Percentiles rank a stretch among this genome's conserved stretches.
phyloP scores from a whole-genome alignment of 1,140 invertebrate genomes.

The Drosophila burlai region DNA sequence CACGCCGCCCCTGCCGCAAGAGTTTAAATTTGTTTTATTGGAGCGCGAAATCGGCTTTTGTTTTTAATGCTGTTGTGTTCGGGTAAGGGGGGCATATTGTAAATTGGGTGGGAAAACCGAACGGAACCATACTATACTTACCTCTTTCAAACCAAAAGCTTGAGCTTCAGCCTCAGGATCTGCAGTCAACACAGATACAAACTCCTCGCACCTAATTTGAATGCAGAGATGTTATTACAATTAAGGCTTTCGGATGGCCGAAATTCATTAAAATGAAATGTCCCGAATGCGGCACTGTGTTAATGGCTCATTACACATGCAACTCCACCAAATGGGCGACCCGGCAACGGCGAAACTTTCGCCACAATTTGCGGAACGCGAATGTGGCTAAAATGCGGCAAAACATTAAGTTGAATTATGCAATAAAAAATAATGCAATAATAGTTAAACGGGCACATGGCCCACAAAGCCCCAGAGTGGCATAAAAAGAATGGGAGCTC shows the following conservation, averaged over 20 bases:
- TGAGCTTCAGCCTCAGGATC: constrained; percentile 9
- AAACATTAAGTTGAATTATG: constrained; percentile 75
- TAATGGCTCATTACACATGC: constrained; percentile 83
- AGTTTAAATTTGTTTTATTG: constrained; percentile 68
- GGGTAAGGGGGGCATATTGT: constrained; percentile 1
- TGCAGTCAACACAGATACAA: constrained; percentile 69
- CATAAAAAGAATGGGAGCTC: neutral
- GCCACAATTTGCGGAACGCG: constrained; percentile 75
- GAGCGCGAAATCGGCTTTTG: constrained; percentile 69
- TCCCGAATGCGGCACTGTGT: constrained; percentile 63
- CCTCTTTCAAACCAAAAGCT: neutral
- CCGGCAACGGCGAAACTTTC: constrained; percentile 44
- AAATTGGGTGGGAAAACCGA: neutral
- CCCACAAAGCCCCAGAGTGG: constrained; percentile 26
- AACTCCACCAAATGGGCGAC: constrained; percentile 56
- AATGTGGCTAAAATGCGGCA: constrained; percentile 78
- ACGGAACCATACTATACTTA: constrained; percentile 27
- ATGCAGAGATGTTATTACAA: constrained; percentile 63
- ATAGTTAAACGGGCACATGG: constrained; percentile 55
- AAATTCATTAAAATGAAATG: constrained; percentile 46
- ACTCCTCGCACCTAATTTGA: constrained; percentile 71
- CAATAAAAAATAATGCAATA: constrained; percentile 78
- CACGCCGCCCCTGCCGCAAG: constrained; percentile 38
- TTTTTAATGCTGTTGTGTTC: constrained; percentile 33
- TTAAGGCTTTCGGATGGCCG: constrained; percentile 50